These are phyloP conservation scores for Drosophila athabasca DNA, from an alignment of 1,140 invertebrate species.

Conservation along the genomic window DNA sequence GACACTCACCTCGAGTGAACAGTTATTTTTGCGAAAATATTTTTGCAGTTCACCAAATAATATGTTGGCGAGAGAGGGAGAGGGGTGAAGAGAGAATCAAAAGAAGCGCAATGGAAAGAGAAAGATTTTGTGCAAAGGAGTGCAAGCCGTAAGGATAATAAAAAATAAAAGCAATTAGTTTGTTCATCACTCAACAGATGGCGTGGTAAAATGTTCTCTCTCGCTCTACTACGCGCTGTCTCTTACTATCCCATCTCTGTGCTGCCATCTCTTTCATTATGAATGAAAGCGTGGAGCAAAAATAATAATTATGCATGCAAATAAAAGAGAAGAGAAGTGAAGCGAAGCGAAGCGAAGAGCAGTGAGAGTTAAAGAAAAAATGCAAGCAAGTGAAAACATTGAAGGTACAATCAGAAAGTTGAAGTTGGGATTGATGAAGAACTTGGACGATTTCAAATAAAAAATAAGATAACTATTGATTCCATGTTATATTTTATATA, in stretches of 20 bases:
- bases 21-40: slow-evolving; percentile 70
- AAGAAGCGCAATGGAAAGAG: not conserved
- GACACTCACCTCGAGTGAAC: slow-evolving; percentile 21
- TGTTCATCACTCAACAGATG: slow-evolving; percentile 82
- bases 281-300: slow-evolving; percentile 55
- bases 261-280: slow-evolving; percentile 43
- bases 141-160: slow-evolving; percentile 14
- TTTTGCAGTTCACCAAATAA: slow-evolving; percentile 59
- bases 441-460: not conserved
- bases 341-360: not conserved
- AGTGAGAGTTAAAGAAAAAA: slow-evolving; percentile 35
- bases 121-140: not conserved
- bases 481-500: no score
- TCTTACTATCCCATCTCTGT: not conserved
- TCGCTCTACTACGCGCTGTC: not conserved
- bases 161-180: slow-evolving; percentile 83
- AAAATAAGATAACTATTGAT: no score
- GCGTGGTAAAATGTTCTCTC: slow-evolving; percentile 60
- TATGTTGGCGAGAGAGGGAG: slow-evolving; percentile 2
- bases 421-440: slow-evolving; percentile 8
- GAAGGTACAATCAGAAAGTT: slow-evolving; percentile 53
- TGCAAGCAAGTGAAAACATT: slow-evolving; percentile 49
- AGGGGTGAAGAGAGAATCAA: slow-evolving; percentile 16
- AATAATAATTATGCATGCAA: slow-evolving; percentile 75
- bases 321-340: slow-evolving; percentile 17